phyloP scores from a whole-genome alignment of 1,140 invertebrate genomes.

The Samia ricini region DNA sequence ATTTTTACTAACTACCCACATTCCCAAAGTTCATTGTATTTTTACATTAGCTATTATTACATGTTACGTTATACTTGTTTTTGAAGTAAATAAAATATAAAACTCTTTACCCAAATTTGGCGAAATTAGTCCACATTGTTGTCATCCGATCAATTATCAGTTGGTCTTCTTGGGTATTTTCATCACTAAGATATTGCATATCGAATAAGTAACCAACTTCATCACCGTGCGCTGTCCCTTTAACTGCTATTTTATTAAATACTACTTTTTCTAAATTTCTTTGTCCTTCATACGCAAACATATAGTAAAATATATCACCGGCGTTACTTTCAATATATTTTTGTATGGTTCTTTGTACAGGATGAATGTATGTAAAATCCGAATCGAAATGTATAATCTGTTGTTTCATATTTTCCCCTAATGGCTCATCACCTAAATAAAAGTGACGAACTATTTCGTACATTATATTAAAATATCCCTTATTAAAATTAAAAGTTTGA shows the following conservation, averaged over 20 bases:
- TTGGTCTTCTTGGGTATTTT: conserved; percentile 26
- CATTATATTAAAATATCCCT: conserved; percentile 13
- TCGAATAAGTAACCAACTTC: conserved; percentile 40
- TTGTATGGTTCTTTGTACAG: conserved; percentile 31
- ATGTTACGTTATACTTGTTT: too few species aligned
- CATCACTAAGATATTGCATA: conserved; percentile 9
- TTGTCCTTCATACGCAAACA: conserved; percentile 38
- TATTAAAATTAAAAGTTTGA: conserved; percentile 28
- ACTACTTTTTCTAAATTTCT: conserved; percentile 25
- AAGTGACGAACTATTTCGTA: conserved; percentile 24
- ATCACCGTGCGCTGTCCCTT: conserved; percentile 29
- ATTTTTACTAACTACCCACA: too few species aligned
- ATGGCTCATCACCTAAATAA: conserved; percentile 37
- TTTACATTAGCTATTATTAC: too few species aligned
- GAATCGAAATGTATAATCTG: conserved; percentile 32
- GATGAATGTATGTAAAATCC: conserved; percentile 36
- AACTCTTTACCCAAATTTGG: conserved; percentile 36
- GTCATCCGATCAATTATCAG: conserved; percentile 40
- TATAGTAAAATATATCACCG: conserved; percentile 31
- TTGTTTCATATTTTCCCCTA: conserved; percentile 18
- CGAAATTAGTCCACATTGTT: conserved; percentile 47
- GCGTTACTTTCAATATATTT: conserved; percentile 35
- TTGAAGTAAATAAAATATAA: too few species aligned
- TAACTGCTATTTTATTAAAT: conserved; percentile 18
- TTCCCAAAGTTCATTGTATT: too few species aligned